Base-by-base conservation (phyloP, 1,140 invertebrate genomes). In the Meloidogyne chitwoodi region DNA sequence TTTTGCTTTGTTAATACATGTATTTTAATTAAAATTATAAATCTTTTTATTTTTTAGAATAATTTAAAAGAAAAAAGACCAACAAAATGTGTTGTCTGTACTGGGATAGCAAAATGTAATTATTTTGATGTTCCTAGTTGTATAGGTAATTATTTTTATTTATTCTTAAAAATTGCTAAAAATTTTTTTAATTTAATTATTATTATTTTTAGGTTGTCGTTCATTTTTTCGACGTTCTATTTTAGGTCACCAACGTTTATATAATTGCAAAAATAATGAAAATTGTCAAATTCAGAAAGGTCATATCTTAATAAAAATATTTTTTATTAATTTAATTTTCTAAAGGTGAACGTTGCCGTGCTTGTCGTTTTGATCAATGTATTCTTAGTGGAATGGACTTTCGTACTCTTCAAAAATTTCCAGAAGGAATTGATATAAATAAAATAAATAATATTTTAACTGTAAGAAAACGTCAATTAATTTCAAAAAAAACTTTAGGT, bases 121-220 rank as follows among this genome's bases (percentile, higher is more conserved):
- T 31, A 70, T 70, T 70, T 70, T 44, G 27, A 70, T 24, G 68
- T 70, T 24, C 38, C 68, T 19, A 70, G 68, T 70, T 70, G 68
- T 70, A 19, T 70, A 56, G 68, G 68, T 70, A 14, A n/a, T n/a
- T n/a, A n/a, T n/a, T n/a, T n/a, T n/a, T n/a, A n/a, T n/a, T n/a
- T n/a, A n/a, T n/a, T n/a, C n/a, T n/a, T n/a, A n/a, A n/a, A n/a
- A n/a, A n/a, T n/a, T n/a, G n/a, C n/a, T n/a, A n/a, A n/a, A n/a
- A n/a, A n/a, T n/a, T n/a, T n/a, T n/a, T n/a, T n/a, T n/a, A n/a
- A n/a, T n/a, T n/a, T n/a, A n/a, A n/a, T 0, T 4, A 0, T 24
- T 64, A 8, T 31, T 31, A 24, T 19, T 67, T 41, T 0, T 22
- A 70, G 68, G 68, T 44, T 70, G 68, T 38, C 27, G 68, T 56